Percentiles rank a stretch among this genome's conserved stretches.
These are phyloP conservation scores for Philantomba maxwellii DNA, from an alignment of 2,113 vertebrate species.

Conservation along the genomic window DNA sequence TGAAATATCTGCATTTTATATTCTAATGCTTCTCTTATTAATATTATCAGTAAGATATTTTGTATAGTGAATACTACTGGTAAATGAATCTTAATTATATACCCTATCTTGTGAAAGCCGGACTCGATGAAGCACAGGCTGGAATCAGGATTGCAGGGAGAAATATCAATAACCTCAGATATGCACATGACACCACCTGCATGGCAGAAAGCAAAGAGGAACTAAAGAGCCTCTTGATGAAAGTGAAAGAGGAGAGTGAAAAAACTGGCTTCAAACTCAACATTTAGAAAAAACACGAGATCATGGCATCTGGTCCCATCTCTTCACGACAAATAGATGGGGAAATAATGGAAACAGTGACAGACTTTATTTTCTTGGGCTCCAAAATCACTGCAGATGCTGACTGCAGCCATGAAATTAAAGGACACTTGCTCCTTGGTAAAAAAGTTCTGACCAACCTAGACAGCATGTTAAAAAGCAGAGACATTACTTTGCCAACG, in stretches of 20 bases:
- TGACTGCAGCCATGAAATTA: neutral
- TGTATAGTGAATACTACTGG: neutral
- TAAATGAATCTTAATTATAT: neutral
- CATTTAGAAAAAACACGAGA: neutral
- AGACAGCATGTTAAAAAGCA: neutral
- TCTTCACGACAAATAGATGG: neutral
- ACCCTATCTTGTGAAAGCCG: neutral
- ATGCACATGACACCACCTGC: neutral
- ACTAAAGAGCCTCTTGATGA: neutral
- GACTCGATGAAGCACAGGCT: neutral
- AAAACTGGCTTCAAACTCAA: neutral
- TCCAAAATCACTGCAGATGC: neutral
- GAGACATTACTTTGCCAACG: neutral
- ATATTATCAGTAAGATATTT: neutral
- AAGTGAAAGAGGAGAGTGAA: neutral
- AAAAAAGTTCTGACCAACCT: neutral
- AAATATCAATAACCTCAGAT: neutral
- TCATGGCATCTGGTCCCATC: neutral
- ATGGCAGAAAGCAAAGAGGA: neutral
- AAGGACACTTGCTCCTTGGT: neutral
- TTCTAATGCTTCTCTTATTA: neutral
- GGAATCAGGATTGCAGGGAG: neutral
- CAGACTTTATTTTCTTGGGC: neutral
- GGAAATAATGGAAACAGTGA: neutral
- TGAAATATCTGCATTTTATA: neutral